Evolutionary conservation across 1,140 invertebrate genomes (phyloP), one percentile per base, ranked within the genome.

Genomic region (Melanaphis sacchari): DNA sequence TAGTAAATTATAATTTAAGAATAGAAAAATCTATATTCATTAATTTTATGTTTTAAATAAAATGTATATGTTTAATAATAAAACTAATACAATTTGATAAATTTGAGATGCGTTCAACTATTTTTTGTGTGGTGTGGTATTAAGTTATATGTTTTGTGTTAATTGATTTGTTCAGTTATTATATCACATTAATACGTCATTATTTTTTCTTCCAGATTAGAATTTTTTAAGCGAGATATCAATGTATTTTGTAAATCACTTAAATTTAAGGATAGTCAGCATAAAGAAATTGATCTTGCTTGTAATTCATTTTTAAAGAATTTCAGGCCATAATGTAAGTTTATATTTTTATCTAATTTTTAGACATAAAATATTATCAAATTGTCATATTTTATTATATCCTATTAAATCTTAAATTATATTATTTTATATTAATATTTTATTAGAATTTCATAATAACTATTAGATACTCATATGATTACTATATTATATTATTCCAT

Each of bases 211-310:
- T 91, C 26, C 90, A 93, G 91, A 43, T 52, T 93, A 84, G 91
- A 93, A 22, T 93, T 93, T 85, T 93, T 85, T 31, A 93, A 93
- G 85, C 81, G 91, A 85, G 91, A 93, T 85, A 93, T 93, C 11
- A 84, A 81, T 85, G 91, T 93, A 31, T 93, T 93, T 84, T 40
- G 91, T 93, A 93, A 93, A 85, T 40, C 7, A 38, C 15, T 54
- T 1, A n/a, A 41, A 40, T 49, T 93, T n/a, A 54, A 31, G 2
- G 36, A 52, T 52, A 52, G 24, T 84, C 43, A 85, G 18, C 6
- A 85, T 22, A 84, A 85, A 52, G 76, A 93, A 85, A 40, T 93
- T 85, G 81, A 93, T 93, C 11, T 6, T n/a, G n/a, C 26, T 2
- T 84, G 76, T 41, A 31, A 54, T 49, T 52, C 8, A 9, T 93